phyloP scores from a whole-genome alignment of 2,888 invertebrate species.

The Drosophila multiciliata region DNA sequence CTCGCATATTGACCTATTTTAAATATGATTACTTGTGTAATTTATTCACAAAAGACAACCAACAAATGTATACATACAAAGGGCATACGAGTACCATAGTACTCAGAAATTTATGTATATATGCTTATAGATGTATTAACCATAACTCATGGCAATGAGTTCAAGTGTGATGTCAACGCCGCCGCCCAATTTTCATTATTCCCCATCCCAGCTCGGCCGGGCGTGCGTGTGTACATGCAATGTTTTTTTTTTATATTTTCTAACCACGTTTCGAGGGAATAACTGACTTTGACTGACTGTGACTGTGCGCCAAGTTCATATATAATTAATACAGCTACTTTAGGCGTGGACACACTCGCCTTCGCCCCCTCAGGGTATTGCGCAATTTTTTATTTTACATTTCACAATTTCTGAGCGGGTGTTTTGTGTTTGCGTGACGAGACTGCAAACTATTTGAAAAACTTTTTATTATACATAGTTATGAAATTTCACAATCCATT shows the following conservation, averaged over 20 bases:
- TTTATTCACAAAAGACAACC: constrained; percentile 31
- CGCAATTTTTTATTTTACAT: constrained; percentile 61
- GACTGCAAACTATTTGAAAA: constrained; percentile 34
- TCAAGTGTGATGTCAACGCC: constrained; percentile 62
- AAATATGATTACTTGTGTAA: constrained; percentile 31
- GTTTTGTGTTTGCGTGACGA: constrained; percentile 43
- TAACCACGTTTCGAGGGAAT: constrained; percentile 40
- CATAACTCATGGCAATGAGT: constrained; percentile 46
- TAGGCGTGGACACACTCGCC: constrained; percentile 37
- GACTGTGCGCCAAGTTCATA: constrained; percentile 64
- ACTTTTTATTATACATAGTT: constrained; percentile 4
- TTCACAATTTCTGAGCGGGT: constrained; percentile 39
- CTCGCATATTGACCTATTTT: constrained; percentile 58
- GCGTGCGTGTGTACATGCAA: constrained; percentile 52
- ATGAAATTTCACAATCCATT: constrained; percentile 19
- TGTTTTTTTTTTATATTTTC: constrained; percentile 18
- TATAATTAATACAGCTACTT: constrained; percentile 67
- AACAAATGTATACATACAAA: constrained; percentile 14
- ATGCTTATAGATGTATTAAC: neutral
- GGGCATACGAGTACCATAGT: constrained; percentile 5
- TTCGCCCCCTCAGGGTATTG: constrained; percentile 38
- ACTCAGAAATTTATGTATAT: neutral
- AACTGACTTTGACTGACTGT: constrained; percentile 9
- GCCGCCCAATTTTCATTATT: constrained; percentile 32
- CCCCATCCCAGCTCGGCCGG: neutral